These are phyloP conservation scores for Dromius quadrimaculatus DNA, from an alignment of 2,888 invertebrate genomes.

Conservation along the genomic window DNA sequence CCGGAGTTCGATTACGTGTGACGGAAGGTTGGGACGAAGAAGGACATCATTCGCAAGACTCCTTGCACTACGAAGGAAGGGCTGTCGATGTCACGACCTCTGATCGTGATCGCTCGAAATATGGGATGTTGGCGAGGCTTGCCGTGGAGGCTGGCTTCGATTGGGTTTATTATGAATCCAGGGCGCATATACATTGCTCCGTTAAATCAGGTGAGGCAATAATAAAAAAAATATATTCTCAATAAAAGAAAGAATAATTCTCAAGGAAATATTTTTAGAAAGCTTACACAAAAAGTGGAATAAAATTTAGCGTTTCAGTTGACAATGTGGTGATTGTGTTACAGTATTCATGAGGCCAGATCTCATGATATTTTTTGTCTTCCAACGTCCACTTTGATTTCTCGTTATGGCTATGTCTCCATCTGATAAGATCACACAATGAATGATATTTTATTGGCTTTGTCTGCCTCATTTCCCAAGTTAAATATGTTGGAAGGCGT, in stretches of 20 bases:
- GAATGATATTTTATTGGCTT: slow-evolving; percentile 9
- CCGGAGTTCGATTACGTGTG: slow-evolving; percentile 91
- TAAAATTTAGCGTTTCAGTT: neutral
- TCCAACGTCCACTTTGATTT: slow-evolving; percentile 25
- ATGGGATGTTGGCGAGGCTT: slow-evolving; percentile 94
- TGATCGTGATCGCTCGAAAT: slow-evolving; percentile 92
- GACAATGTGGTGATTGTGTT: neutral
- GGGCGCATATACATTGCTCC: slow-evolving; percentile 95
- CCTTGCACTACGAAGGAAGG: slow-evolving; percentile 95
- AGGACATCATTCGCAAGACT: slow-evolving; percentile 80
- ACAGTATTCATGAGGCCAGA: slow-evolving; percentile 6
- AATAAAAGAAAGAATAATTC: no score
- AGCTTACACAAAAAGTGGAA: neutral
- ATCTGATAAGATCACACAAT: slow-evolving; percentile 16
- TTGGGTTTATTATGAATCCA: slow-evolving; percentile 97
- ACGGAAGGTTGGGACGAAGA: slow-evolving; percentile 97
- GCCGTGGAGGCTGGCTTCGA: slow-evolving; percentile 98
- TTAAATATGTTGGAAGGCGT: slow-evolving; percentile 23
- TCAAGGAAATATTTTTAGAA: neutral
- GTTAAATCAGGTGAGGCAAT: slow-evolving; percentile 90
- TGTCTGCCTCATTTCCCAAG: neutral
- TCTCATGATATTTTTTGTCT: neutral
- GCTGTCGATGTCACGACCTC: slow-evolving; percentile 97
- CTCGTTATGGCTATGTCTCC: slow-evolving; percentile 38
- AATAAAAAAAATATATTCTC: no score